Conservation (phyloP, 2,888 invertebrate species). For the Melinaea menophilus region DNA sequence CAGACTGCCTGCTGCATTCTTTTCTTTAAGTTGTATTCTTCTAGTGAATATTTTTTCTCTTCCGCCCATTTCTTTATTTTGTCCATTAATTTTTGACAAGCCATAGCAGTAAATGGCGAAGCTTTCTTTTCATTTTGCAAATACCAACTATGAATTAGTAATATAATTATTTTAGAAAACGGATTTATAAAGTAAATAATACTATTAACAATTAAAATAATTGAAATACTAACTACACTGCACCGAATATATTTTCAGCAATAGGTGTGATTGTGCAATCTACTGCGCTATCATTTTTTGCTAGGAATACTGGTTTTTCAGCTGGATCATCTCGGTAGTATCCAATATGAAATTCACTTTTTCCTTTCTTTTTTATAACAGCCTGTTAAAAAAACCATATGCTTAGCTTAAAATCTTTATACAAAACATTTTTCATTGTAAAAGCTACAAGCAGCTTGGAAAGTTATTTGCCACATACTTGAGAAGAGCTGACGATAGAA, state of each 20-base stretch:
- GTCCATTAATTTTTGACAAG: conserved; percentile 78
- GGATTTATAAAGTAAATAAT: not conserved
- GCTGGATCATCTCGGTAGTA: conserved; percentile 92
- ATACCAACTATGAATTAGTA: conserved; percentile 53
- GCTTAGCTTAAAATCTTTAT: too few relatives aligned
- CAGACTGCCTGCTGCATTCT: conserved; percentile 80
- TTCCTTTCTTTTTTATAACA: conserved; percentile 82
- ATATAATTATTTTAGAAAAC: not conserved
- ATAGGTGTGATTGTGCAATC: conserved; percentile 84
- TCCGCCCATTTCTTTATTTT: conserved; percentile 81
- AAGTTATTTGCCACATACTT: too few relatives aligned
- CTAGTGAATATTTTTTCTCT: conserved; percentile 77
- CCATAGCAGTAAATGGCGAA: conserved; percentile 81
- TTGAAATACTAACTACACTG: conserved; percentile 80
- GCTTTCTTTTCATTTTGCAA: conserved; percentile 75
- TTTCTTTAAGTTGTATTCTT: conserved; percentile 77
- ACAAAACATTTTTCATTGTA: too few relatives aligned
- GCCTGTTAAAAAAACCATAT: conserved; percentile 71
- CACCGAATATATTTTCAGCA: conserved; percentile 89
- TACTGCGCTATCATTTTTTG: conserved; percentile 83
- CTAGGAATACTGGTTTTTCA: conserved; percentile 86
- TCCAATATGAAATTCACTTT: conserved; percentile 89
- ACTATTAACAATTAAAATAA: not conserved
- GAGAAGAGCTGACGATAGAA: too few relatives aligned
- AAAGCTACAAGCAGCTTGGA: too few relatives aligned